phyloP scores from a whole-genome alignment of 1,140 invertebrate genomes.

The Atta cephalotes region DNA sequence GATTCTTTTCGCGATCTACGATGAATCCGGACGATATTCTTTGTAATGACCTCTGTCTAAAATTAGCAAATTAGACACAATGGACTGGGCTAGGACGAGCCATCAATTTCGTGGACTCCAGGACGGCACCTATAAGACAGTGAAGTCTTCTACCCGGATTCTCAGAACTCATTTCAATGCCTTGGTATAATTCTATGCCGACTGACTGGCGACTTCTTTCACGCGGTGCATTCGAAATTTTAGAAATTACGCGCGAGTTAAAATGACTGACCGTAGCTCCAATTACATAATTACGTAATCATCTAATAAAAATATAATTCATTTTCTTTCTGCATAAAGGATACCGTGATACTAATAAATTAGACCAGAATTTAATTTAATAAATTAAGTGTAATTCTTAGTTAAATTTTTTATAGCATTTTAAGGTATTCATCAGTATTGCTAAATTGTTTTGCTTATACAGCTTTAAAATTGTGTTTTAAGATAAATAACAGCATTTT shows the following conservation, averaged over 20 bases:
- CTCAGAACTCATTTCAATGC: conserved; percentile 61
- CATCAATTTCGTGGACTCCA: conserved; percentile 53
- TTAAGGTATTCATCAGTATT: too few relatives aligned
- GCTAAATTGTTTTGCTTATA: too few relatives aligned
- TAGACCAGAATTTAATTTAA: background rate
- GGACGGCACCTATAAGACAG: conserved; percentile 50
- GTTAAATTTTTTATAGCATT: too few relatives aligned
- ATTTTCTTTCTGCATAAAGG: background rate
- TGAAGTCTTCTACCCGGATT: conserved; percentile 49
- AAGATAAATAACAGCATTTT: too few relatives aligned
- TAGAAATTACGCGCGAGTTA: conserved; percentile 28
- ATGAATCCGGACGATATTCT: conserved; percentile 18
- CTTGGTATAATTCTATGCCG: conserved; percentile 48
- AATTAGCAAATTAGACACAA: conserved; percentile 59
- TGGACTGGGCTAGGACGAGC: conserved; percentile 44
- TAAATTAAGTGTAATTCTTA: too few relatives aligned
- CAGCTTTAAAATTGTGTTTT: too few relatives aligned
- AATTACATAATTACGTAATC: background rate
- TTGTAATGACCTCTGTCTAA: conserved; percentile 49
- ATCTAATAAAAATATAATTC: background rate
- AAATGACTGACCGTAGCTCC: background rate
- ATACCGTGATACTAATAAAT: background rate
- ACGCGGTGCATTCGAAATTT: conserved; percentile 56
- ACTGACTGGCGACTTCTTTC: conserved; percentile 47
- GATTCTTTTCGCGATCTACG: background rate